Base-by-base conservation (phyloP, 35 echinoderm and acorn worm genomes). In the Apostichopus californicus region DNA sequence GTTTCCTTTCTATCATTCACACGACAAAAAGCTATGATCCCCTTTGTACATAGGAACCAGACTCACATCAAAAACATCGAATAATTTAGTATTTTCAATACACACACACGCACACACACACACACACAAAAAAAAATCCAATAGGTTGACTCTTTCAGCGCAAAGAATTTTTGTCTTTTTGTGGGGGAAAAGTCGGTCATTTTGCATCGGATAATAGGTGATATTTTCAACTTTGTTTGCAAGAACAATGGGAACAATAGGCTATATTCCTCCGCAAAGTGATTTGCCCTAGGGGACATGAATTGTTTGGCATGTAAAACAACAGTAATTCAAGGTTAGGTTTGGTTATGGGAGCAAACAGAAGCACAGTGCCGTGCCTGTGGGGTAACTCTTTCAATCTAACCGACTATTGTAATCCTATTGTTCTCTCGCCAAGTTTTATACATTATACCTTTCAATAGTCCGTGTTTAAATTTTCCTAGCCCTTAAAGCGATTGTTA, bases 291-390 rank as follows among this genome's bases (percentile, higher is more conserved):
- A 89, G 86, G 86, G 86, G 86, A 89, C 68, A 72, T 89, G 61
- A 73, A 89, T 89, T 89, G 86, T 60, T 89, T 72, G 61, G 63
- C 86, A 89, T 89, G 86, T 89, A 89, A 89, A 64, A 89, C 86
- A 89, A 89, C 86, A 89, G 86, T 89, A 66, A 68, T 73, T 89
- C 86, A 89, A 89, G 86, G 86, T 89, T 89, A 89, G 86, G 86
- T 89, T 89, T 89, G 86, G 86, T 89, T 89, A 89, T 89, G 86
- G 86, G 86, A 89, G 64, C 86, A 89, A 89, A 89, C 63, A 66
- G 57, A 64, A 89, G 64, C 86, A 89, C 86, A 89, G 86, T 89
- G 64, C 86, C 86, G 86, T 89, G 86, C 86, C 86, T 89, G 86
- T 89, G 86, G 86, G 86, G 86, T 68, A 89, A 60, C 61, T 53